Evolutionary conservation across 2,888 invertebrate species (phyloP).

Genomic region (Rotaria magnacalcarata): DNA sequence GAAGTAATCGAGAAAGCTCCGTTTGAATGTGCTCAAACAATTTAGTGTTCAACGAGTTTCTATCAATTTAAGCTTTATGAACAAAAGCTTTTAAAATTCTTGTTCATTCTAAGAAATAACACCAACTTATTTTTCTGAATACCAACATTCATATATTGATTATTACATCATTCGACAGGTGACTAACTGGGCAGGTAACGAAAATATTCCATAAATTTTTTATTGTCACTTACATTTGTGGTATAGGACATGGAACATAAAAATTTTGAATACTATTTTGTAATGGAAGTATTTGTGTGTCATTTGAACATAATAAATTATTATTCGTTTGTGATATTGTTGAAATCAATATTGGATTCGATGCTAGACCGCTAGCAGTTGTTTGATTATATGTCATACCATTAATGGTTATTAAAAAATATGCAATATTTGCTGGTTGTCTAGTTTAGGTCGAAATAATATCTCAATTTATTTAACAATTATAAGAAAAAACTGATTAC

Average conservation of each 20-base stretch:
- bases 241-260: slow-evolving; percentile 29
- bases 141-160: too few species aligned
- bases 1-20: too few species aligned
- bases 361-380: not conserved
- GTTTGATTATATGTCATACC: slow-evolving; percentile 33
- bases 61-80: too few species aligned
- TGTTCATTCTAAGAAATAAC: too few species aligned
- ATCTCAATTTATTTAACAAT: not conserved
- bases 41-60: too few species aligned
- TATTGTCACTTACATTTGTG: not conserved
- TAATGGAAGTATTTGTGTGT: not conserved
- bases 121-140: too few species aligned
- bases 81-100: too few species aligned
- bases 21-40: too few species aligned
- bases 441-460: not conserved
- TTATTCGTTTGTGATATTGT: not conserved
- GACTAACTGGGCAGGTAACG: too few species aligned
- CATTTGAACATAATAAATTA: slow-evolving; percentile 1
- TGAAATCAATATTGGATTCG: not conserved
- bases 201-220: too few species aligned
- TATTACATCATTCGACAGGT: too few species aligned
- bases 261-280: slow-evolving; percentile 6
- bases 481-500: not conserved
- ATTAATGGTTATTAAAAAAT: not conserved
- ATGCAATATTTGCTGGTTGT: slow-evolving; percentile 19